phyloP scores from a whole-genome alignment of 1,140 invertebrate species.

The Magallana ariakensis region DNA sequence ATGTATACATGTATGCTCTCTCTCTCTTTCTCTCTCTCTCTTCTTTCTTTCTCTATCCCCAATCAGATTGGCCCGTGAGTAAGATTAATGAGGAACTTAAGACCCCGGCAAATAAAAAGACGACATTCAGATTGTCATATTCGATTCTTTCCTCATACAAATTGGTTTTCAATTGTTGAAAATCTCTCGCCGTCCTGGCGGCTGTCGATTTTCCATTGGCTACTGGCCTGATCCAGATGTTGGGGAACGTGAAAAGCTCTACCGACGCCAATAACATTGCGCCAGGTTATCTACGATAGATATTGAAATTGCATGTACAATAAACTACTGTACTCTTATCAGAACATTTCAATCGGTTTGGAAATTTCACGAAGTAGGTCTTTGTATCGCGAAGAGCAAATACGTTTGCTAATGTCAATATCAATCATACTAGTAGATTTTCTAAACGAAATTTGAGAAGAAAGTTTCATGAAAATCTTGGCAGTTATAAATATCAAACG shows the following conservation, averaged over 20 bases:
- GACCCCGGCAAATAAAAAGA: conserved; percentile 29
- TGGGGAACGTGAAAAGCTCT: neutral
- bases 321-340: neutral
- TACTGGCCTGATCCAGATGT: conserved; percentile 22
- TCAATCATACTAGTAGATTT: no score
- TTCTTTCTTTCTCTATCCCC: neutral
- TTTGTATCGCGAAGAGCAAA: no score
- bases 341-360: no score
- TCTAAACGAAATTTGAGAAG: no score
- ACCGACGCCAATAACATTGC: neutral
- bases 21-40: neutral
- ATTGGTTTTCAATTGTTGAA: conserved; percentile 36
- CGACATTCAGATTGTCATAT: conserved; percentile 33
- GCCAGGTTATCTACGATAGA: neutral
- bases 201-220: conserved; percentile 22
- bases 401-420: no score
- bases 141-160: conserved; percentile 30
- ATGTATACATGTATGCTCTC: neutral
- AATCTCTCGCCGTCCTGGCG: neutral
- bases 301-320: neutral
- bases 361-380: no score
- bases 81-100: conserved; percentile 28
- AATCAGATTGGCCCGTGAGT: neutral
- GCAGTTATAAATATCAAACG: no score
- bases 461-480: no score